Conservation (phyloP, 2,888 invertebrate genomes). For the Desoria tigrina region DNA sequence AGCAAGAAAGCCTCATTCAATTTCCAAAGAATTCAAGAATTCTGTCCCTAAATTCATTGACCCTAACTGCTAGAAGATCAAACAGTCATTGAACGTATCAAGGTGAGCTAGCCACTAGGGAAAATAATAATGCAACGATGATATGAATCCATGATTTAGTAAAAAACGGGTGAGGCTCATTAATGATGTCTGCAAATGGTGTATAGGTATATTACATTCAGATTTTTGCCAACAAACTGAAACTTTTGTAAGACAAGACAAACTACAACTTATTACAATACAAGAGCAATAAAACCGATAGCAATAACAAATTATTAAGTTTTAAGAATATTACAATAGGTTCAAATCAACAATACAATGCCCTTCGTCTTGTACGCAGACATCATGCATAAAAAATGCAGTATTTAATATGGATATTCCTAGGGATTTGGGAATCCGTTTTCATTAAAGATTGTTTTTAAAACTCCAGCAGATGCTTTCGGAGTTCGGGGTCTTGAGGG, state of each 20-base stretch:
- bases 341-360: not conserved
- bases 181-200: not conserved
- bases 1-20: not conserved
- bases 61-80: not conserved
- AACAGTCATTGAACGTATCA: conserved; percentile 18
- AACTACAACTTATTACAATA: too few species aligned
- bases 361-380: not conserved
- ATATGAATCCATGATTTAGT: too few species aligned
- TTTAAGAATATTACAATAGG: too few species aligned
- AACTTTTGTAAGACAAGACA: too few species aligned
- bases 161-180: too few species aligned
- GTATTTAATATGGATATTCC: not conserved
- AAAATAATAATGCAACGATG: not conserved
- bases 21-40: not conserved
- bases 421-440: conserved; percentile 23
- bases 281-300: too few species aligned
- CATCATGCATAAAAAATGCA: not conserved
- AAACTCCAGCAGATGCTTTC: conserved; percentile 23
- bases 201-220: not conserved
- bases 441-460: conserved; percentile 17
- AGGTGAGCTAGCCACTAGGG: conserved; percentile 11
- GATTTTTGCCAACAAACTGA: not conserved
- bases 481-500: conserved; percentile 11
- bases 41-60: conserved; percentile 1
- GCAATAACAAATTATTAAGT: too few species aligned